Evolutionary conservation across 2,888 invertebrate genomes (phyloP).

Genomic region (Kuschelorhynchus macadamiae): DNA sequence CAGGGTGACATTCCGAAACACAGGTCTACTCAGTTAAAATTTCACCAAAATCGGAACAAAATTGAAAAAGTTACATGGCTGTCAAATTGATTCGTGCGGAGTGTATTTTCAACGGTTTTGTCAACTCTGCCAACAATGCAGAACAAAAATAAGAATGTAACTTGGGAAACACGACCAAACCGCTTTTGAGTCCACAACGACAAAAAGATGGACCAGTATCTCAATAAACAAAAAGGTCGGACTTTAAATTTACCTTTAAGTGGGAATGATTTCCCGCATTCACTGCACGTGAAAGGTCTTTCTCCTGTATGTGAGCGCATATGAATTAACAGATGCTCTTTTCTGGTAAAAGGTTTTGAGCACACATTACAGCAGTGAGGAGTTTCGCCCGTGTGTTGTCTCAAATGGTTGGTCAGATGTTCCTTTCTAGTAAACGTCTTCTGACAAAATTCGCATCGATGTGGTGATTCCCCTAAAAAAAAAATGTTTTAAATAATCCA

Average conservation of each 20-base stretch:
- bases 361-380: conserved; percentile 86
- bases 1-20: too few species aligned
- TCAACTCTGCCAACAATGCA: too few species aligned
- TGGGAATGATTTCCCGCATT: conserved; percentile 90
- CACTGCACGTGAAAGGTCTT: conserved; percentile 86
- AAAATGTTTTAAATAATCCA: too few species aligned
- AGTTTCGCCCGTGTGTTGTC: conserved; percentile 88
- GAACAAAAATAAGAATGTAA: too few species aligned
- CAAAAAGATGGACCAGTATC: too few species aligned
- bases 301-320: conserved; percentile 87
- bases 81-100: too few species aligned
- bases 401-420: conserved; percentile 91
- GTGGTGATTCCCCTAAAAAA: conserved; percentile 75
- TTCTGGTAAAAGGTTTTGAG: conserved; percentile 83
- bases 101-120: too few species aligned
- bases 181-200: too few species aligned
- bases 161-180: too few species aligned
- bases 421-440: conserved; percentile 91
- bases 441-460: conserved; percentile 87
- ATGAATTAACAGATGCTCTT: conserved; percentile 82
- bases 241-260: conserved; percentile 72
- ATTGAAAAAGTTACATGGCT: too few species aligned
- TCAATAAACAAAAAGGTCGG: not conserved
- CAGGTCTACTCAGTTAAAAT: too few species aligned
- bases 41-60: too few species aligned